Conservation (phyloP, 1,140 invertebrate species). For the Xylocopa sonorina region DNA sequence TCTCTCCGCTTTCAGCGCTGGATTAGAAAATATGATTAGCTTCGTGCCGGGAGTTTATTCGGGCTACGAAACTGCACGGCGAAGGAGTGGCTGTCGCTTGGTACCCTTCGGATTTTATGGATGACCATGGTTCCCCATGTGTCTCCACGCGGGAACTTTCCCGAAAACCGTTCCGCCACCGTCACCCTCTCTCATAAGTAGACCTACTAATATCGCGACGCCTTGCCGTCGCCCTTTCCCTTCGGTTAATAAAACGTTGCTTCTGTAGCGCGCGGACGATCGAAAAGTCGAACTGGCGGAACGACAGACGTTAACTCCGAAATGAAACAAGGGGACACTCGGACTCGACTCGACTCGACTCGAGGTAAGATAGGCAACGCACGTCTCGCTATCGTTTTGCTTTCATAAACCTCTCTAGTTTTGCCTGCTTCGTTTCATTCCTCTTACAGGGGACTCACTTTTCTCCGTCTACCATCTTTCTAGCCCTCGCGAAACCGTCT, state of each 20-base stretch:
- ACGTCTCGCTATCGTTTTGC: slow-evolving; percentile 73
- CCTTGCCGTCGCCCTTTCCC: slow-evolving; percentile 2
- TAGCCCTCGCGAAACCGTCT: slow-evolving; percentile 35
- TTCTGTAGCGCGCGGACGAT: not conserved
- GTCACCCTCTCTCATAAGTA: slow-evolving; percentile 7
- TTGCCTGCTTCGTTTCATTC: slow-evolving; percentile 46
- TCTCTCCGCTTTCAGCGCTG: slow-evolving; percentile 69
- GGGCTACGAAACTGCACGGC: slow-evolving; percentile 44
- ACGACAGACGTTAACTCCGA: slow-evolving; percentile 40
- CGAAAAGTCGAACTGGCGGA: not conserved
- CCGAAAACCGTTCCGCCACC: slow-evolving; percentile 34
- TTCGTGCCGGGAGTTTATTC: slow-evolving; percentile 72
- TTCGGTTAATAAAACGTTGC: not conserved
- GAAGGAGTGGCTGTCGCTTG: slow-evolving; percentile 65
- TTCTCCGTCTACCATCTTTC: slow-evolving; percentile 27
- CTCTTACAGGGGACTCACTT: slow-evolving; percentile 37
- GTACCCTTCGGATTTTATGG: slow-evolving; percentile 72
- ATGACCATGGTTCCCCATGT: slow-evolving; percentile 67
- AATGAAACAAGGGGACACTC: slow-evolving; percentile 59
- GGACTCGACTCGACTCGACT: slow-evolving; percentile 40
- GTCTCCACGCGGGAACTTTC: slow-evolving; percentile 54
- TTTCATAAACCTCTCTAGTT: slow-evolving; percentile 68
- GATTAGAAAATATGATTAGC: slow-evolving; percentile 82
- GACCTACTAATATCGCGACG: slow-evolving; percentile 57
- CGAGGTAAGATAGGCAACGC: slow-evolving; percentile 69